A percentile compares a stretch with the other conserved stretches of the same genome.
phyloP scores from a whole-genome alignment of 2,888 invertebrate genomes.

The Apodemia duryi region DNA sequence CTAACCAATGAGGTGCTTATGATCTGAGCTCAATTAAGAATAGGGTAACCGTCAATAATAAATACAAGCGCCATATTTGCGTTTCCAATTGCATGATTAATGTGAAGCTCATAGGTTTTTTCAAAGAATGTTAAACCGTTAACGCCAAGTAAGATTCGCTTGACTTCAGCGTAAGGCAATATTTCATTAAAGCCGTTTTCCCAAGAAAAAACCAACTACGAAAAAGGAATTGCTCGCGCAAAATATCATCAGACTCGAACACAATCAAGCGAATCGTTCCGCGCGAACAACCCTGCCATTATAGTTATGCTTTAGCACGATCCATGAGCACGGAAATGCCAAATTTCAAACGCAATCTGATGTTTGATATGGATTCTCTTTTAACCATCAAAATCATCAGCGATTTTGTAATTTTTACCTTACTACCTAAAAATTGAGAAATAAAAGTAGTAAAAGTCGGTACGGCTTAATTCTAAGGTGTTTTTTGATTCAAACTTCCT shows the following conservation, averaged over 20 bases:
- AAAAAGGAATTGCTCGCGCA: constrained; percentile 38
- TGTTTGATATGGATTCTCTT: not conserved
- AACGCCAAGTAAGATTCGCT: constrained; percentile 33
- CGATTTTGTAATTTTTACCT: too few species aligned
- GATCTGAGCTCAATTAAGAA: too few species aligned
- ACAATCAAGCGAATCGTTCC: constrained; percentile 66
- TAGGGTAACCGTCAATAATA: not conserved
- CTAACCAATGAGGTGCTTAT: too few species aligned
- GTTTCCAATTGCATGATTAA: constrained; percentile 9
- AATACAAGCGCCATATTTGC: constrained; percentile 7
- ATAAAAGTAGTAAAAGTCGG: too few species aligned
- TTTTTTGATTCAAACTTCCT: too few species aligned
- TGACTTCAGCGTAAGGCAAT: constrained; percentile 35
- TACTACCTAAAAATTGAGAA: too few species aligned
- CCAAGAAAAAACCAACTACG: constrained; percentile 36
- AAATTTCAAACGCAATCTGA: constrained; percentile 8
- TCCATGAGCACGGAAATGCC: constrained; percentile 16
- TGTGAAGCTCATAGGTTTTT: constrained; percentile 21
- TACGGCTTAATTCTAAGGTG: too few species aligned
- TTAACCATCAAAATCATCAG: too few species aligned
- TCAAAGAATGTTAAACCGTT: constrained; percentile 30
- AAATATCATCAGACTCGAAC: constrained; percentile 41
- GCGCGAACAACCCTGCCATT: constrained; percentile 58
- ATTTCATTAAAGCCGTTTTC: constrained; percentile 33
- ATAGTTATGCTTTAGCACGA: constrained; percentile 35